Base-by-base conservation (phyloP, 1,140 invertebrate species). In the Alviniconcha marisindica region DNA sequence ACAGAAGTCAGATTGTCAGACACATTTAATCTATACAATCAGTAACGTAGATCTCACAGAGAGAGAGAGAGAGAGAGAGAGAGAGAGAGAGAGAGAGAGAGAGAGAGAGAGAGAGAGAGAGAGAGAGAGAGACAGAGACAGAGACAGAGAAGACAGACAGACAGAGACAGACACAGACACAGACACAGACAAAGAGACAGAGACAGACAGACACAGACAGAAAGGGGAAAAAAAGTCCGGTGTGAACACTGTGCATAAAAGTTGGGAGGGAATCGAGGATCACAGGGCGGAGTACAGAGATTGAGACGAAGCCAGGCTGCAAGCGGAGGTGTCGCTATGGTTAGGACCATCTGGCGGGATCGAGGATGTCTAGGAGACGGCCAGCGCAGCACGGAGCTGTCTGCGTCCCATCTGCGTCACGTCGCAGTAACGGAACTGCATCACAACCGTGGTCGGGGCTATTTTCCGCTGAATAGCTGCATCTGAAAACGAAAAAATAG, bases 381-480 rank as follows among this genome's bases (percentile, higher is more conserved):
- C 63, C n/a, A 66, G 63, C 31, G 63, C 10, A 28, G n/a, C 31
- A 12, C 31, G 63, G 63, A n/a, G 63, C 63, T 31, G 28, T 28
- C 31, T 12, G 40, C 69, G 69, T 71, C 69, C 38, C 28, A 71
- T 40, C 36, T 15, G 69, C 36, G 14, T 21, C 69, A 24, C 28
- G n/a, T 38, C 36, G 36, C 69, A 10, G 63, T 71, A 14, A 24
- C 24, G 36, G 38, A 33, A 71, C 69, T 40, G 69, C 69, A 15
- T 71, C 69, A 71, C 36, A 15, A 21, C 33, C 12, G 10, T 31
- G 69, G 36, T 36, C 33, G 15, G 33, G 44, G 31, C 79, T 38
- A 85, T 80, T 85, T 85, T n/a, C 56, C 36, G 33, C 73, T 38
- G 44, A 80, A 80, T 38, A 66, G 40, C 60, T 80, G 78, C 78